Base-by-base conservation (phyloP, 2,797 vertebrate species). In the Gymnothorax reevesii region DNA sequence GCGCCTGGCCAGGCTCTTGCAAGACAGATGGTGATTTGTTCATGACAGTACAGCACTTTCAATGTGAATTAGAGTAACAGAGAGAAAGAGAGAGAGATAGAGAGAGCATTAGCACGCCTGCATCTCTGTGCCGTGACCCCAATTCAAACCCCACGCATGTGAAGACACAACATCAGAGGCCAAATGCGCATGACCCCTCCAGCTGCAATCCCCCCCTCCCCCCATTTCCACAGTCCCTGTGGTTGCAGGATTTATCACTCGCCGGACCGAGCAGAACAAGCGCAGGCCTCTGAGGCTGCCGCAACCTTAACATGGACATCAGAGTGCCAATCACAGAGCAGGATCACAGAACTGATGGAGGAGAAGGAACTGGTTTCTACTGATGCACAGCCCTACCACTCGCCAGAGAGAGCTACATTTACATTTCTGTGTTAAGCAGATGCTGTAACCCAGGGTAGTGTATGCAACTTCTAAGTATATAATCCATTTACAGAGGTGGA, bases 141-240 rank as follows among this genome's bases (percentile, higher is more conserved):
- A 33, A 59, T 83, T 83, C 25, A 12, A 42, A 13, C 25, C 82
- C 54, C 4, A 13, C 5, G 42, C 57, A 82, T 57, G 54, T 82
- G 57, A 49, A 84, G 83, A 64, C 83, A 52, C 49, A 84, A 49
- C 57, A 49, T 84, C 60, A 84, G 27, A 83, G 59, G 27, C 59
- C 20, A 62, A 83, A 42, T 27, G 15, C 57, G 20, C 13, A 7
- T 25, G 60, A 55, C 82, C 42, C 57, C 27, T 84, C 57, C 83
- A 75, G 71, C 71, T 75, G 71, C 33, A 49, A 49, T 33, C 71
- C 27, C 10, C 71, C 71, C 71, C 71, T 17, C n/a, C 27, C 8
- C 25, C n/a, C 27, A 33, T 75, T 49, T 75, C 71, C 71, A 75
- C 71, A 33, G 33, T 75, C 71, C 15, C 71, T 17, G 71, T 49